These are phyloP conservation scores for Andrena dorsata DNA, from an alignment of 2,888 invertebrate genomes.

Conservation along the genomic window DNA sequence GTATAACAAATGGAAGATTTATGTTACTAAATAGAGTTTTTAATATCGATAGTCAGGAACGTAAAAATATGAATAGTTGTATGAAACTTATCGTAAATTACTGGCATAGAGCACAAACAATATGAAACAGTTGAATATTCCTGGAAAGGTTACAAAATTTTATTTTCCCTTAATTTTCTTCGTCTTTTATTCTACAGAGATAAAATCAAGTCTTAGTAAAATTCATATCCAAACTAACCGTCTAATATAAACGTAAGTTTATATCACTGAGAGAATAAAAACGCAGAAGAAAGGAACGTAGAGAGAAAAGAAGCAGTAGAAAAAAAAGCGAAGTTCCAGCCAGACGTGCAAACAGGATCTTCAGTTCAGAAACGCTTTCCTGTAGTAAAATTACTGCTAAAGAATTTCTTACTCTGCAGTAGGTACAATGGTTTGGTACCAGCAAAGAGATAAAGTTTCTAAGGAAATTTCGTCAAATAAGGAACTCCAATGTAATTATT, in stretches of 20 bases:
- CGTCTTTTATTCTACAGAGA: background rate
- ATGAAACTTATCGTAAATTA: background rate
- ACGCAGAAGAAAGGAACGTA: constrained; percentile 9
- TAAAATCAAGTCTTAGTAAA: background rate
- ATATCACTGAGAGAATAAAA: background rate
- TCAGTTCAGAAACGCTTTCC: constrained; percentile 19
- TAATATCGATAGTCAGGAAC: no score
- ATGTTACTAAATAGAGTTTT: background rate
- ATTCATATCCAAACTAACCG: background rate
- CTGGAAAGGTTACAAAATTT: no score
- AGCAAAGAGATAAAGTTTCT: background rate
- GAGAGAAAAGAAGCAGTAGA: constrained; percentile 12
- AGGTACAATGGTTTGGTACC: background rate
- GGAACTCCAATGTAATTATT: background rate
- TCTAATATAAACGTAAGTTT: background rate
- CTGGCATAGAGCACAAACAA: no score
- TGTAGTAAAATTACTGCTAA: constrained; percentile 19
- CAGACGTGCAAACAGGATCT: constrained; percentile 30
- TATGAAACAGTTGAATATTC: no score
- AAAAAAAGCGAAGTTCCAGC: constrained; percentile 10
- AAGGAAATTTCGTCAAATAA: constrained; percentile 20
- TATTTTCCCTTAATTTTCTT: no score
- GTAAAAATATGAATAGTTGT: no score
- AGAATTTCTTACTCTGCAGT: constrained; percentile 11
- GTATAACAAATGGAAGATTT: background rate